Conservation (phyloP, 2,888 invertebrate species). For the Phalera bucephala region DNA sequence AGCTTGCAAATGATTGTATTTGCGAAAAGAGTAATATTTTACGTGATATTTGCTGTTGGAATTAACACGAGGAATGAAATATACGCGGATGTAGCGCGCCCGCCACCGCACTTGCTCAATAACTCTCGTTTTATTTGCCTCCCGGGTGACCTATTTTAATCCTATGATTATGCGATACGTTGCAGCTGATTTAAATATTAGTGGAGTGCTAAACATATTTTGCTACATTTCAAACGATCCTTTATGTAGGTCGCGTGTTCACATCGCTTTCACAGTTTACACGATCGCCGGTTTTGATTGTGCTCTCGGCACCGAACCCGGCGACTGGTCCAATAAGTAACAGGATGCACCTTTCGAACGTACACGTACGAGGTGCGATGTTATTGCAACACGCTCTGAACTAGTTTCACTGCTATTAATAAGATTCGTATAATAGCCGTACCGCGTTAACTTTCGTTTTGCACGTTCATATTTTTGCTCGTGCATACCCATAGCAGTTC, state of each 20-base stretch:
- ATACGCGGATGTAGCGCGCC: slow-evolving; percentile 37
- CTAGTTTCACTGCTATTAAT: slow-evolving; percentile 38
- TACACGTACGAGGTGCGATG: slow-evolving; percentile 19
- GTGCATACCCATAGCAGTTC: slow-evolving; percentile 35
- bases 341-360: slow-evolving; percentile 39
- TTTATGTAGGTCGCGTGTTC: slow-evolving; percentile 43
- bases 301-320: slow-evolving; percentile 33
- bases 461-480: slow-evolving; percentile 33
- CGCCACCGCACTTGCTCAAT: slow-evolving; percentile 34
- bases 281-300: slow-evolving; percentile 35
- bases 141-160: slow-evolving; percentile 57
- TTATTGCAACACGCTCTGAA: slow-evolving; percentile 40
- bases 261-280: slow-evolving; percentile 48
- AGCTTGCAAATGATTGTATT: slow-evolving; percentile 19
- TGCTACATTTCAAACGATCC: slow-evolving; percentile 31
- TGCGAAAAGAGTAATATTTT: slow-evolving; percentile 11
- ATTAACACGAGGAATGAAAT: slow-evolving; percentile 31
- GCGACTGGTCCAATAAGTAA: slow-evolving; percentile 29
- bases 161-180: slow-evolving; percentile 41
- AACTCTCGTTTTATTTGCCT: slow-evolving; percentile 41
- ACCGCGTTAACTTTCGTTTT: slow-evolving; percentile 40
- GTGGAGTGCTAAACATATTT: slow-evolving; percentile 28
- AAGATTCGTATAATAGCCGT: slow-evolving; percentile 26
- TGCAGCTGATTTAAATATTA: slow-evolving; percentile 40
- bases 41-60: slow-evolving; percentile 32